Evolutionary conservation across 2,888 invertebrate species (phyloP).

Genomic region (Blomia tropicalis): DNA sequence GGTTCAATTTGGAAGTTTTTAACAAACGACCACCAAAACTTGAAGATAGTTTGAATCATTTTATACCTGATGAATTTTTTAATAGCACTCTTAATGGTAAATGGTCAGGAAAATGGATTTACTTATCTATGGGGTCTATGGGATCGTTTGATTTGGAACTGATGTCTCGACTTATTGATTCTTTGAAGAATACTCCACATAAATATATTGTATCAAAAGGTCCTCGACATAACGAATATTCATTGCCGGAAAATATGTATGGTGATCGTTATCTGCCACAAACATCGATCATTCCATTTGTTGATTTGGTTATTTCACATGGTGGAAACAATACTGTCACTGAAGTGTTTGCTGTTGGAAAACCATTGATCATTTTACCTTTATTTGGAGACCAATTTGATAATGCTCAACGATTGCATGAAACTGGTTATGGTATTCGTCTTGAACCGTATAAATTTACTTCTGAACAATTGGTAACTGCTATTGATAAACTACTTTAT

Average conservation of each 20-base stretch:
- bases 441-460: slow-evolving; percentile 7
- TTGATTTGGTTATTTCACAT: slow-evolving; percentile 22
- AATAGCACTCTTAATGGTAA: not conserved
- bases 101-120: slow-evolving; percentile 18
- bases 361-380: slow-evolving; percentile 23
- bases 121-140: slow-evolving; percentile 22
- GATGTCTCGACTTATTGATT: slow-evolving; percentile 15
- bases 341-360: slow-evolving; percentile 14
- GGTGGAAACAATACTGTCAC: slow-evolving; percentile 20
- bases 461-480: not conserved
- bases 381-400: slow-evolving; percentile 19
- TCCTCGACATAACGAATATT: not conserved
- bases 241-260: slow-evolving; percentile 18
- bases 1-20: slow-evolving; percentile 27
- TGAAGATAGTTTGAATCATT: no score
- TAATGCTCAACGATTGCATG: slow-evolving; percentile 21
- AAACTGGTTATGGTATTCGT: slow-evolving; percentile 16
- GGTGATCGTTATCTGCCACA: slow-evolving; percentile 16
- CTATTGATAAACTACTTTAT: slow-evolving; percentile 15
- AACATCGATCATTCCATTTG: slow-evolving; percentile 3
- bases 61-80: not conserved
- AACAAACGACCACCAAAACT: not conserved
- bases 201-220: slow-evolving; percentile 22
- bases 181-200: slow-evolving; percentile 8
- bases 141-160: slow-evolving; percentile 5